Evolutionary conservation across 2,888 invertebrate species (phyloP).

Genomic region (Miltochrista miniata): DNA sequence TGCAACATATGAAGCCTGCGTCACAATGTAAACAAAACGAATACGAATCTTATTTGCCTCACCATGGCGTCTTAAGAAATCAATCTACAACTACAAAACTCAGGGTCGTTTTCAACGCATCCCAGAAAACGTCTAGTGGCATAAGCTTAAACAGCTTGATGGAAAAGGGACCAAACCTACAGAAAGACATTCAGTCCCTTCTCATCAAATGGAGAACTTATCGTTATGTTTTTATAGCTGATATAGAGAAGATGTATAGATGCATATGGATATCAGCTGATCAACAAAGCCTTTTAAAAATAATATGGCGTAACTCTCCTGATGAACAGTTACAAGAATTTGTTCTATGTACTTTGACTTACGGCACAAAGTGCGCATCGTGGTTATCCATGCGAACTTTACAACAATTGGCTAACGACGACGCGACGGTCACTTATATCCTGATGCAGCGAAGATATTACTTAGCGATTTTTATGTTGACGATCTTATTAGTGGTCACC

Average conservation of each 20-base stretch:
- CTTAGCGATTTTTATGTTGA: not conserved
- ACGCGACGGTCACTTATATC: conserved; percentile 3
- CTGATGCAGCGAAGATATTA: not conserved
- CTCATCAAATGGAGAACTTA: conserved; percentile 22
- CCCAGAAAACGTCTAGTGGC: not conserved
- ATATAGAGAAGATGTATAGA: conserved; percentile 30
- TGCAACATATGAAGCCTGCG: not conserved
- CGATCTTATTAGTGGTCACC: not conserved
- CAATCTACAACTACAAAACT: conserved; percentile 3
- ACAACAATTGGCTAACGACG: conserved; percentile 17
- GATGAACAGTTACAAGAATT: not conserved
- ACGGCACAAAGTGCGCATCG: too few species aligned
- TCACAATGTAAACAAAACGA: not conserved
- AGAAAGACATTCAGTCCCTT: conserved; percentile 15
- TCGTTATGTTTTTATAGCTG: conserved; percentile 21
- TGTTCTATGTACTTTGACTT: too few species aligned
- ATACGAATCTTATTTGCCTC: not conserved
- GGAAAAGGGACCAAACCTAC: conserved; percentile 16
- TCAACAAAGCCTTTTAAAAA: conserved; percentile 20
- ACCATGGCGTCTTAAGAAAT: not conserved
- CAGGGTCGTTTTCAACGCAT: conserved; percentile 6
- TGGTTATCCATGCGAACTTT: conserved; percentile 15
- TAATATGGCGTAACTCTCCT: conserved; percentile 1
- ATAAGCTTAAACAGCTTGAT: not conserved
- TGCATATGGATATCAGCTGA: conserved; percentile 14